Base-by-base conservation (phyloP, 2,888 invertebrate genomes). In the Encarsia formosa region DNA sequence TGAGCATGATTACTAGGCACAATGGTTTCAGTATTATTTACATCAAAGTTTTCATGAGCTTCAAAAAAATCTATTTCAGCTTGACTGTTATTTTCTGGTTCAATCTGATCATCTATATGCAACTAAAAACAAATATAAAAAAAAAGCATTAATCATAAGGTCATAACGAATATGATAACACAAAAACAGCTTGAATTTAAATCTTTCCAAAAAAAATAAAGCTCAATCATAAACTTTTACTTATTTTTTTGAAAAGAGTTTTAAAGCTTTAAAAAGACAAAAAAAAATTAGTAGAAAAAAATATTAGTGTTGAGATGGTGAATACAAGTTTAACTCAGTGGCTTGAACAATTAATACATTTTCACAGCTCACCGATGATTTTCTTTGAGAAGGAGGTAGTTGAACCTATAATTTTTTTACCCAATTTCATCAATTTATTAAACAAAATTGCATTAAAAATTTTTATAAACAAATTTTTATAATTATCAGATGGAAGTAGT, bases 11-110 rank as follows among this genome's bases (percentile, higher is more conserved):
- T 51, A 24, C 20, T 57, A 61, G 61, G 61, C 59, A 60, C 59
- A 51, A n/a, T 50, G 48, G 59, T 56, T 48, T 63, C 61, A 11
- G 60, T 53, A 34, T 49, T 53, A 15, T 61, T 46, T 24, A 57
- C 23, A 32, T 69, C 65, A 45, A 73, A 71, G 54, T 73, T 76
- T 64, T 81, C 84, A 79, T 84, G 87, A 75, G 91, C 88, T 52
- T 87, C 86, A 77, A 96, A 96, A 79, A 96, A 97, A 77, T 97
- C 96, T 61, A 87, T 83, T 76, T 92, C 91, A 59, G 81, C 81
- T 66, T 86, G 83, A n/a, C n/a, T n/a, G 35, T 71, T 71, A 57
- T 78, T 78, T 63, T 86, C 86, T 43, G 74, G 74, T 16, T 79
- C 74, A 34, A 40, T 16, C 31, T 49, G 37, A 16, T 81, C 79